Evolutionary conservation across 2,888 invertebrate species (phyloP), one percentile per base, ranked within the genome.

Genomic region (Pardosa pseudoannulata): DNA sequence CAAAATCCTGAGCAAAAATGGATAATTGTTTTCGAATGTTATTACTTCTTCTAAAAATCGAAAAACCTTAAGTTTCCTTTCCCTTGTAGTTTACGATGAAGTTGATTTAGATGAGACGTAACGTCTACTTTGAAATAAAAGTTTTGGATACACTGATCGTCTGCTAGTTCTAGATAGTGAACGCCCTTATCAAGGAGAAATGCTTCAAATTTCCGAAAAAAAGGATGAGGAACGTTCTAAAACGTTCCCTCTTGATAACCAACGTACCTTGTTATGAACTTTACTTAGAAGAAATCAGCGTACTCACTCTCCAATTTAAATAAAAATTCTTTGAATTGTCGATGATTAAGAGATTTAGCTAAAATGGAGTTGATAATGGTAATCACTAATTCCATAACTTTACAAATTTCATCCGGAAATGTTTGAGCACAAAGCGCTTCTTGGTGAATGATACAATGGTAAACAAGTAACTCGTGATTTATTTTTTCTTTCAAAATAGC

Each of bases 1-100:
- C 74, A 64, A 64, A 74, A 74, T 36, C n/a, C 36, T 64, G 23
- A 64, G 74, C 0, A 62, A 74, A 75, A 32, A 28, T 9, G n/a
- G n/a, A 27, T n/a, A 39, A 36, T 36, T 74, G 29, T 65, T 68
- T 50, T 78, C 27, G 31, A 68, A 78, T 50, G 50, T 68, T 68
- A 78, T 23, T 13, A 50, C 65, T 9, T 9, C 16, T 75, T 65
- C 28, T 65, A n/a, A 64, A 32, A 36, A 75, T 75, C 16, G 65
- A n/a, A 64, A 56, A 75, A 64, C 62, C 31, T 39, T 62, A 64
- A 50, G 16, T 74, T 74, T 75, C 36, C 74, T 32, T 75, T 64
- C 16, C 31, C 56, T 16, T 75, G 64, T 64, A 75, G 27, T 36
- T 36, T 36, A 11, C 36, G 11, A 36, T 36, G 62, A 32, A 75